Evolutionary conservation across 2,797 vertebrate genomes (phyloP), one percentile per base, ranked within the genome.

Genomic region (Protonibea diacanthus): DNA sequence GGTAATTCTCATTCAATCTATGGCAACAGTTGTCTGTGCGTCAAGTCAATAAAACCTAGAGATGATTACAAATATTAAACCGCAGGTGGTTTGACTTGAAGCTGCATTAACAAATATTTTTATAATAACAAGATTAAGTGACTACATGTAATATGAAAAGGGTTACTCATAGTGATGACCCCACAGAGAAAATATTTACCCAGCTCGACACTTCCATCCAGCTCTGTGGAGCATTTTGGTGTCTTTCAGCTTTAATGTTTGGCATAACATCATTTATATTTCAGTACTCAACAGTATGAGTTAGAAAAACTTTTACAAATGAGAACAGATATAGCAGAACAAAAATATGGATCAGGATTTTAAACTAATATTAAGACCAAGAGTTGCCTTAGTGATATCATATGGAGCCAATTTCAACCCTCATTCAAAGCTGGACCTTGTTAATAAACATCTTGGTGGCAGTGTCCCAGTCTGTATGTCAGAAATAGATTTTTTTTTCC

Each of bases 271-370:
- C 8, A 8, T 38, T 38, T 38, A 38, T 9, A 38, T 38, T 38
- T 38, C 33, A 38, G 33, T 33, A 33, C 7, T 33, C 33, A 33
- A 33, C 33, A 8, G 8, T 38, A 38, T 33, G 29, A 33, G 29
- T 8, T 33, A 33, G 33, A 33, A 33, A 33, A 33, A 33, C 7
- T 0, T 33, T 8, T 8, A 33, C 33, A 61, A 49, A 67, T 15
- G 38, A 66, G 13, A 45, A 48, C 21, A 78, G 25, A 55, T 63
- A 11, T 29, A 0, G 57, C 21, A 59, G 6, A 15, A 15, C 5
- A 25, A 71, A 58, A 25, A 78, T 60, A 73, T 15, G 52, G 4
- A 68, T 65, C 6, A n/a, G n/a, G 20, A 25, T 40, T 68, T 60
- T 18, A 25, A 60, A 71, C 20, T 51, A 63, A 14, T 23, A 51